These are phyloP conservation scores for Bugulina stolonifera DNA, from an alignment of 2,888 invertebrate genomes.

Conservation along the genomic window DNA sequence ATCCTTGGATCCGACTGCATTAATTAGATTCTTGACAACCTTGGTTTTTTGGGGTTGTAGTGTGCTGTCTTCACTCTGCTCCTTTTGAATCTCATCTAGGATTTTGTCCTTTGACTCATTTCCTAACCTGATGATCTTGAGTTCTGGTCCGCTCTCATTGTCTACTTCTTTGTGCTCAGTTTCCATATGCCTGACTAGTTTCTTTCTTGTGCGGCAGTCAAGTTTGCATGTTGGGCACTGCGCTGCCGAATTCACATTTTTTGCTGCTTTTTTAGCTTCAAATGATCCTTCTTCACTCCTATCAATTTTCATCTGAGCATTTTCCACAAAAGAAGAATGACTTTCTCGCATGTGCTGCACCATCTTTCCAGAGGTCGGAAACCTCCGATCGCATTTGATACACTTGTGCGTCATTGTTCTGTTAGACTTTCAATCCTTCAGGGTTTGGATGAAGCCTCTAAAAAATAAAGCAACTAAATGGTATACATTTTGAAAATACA, in stretches of 20 bases:
- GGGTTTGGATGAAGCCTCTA: too few relatives aligned
- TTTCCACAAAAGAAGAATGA: constrained; percentile 13
- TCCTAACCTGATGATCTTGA: constrained; percentile 15
- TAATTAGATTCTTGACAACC: neutral
- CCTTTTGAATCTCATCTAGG: neutral
- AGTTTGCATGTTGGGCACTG: constrained; percentile 8
- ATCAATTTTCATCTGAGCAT: constrained; percentile 24
- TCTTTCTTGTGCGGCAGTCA: constrained; percentile 25
- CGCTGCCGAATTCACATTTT: neutral
- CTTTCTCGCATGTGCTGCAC: constrained; percentile 13
- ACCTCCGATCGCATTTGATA: constrained; percentile 4
- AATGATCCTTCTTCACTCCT: neutral
- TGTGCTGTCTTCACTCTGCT: neutral
- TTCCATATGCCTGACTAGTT: constrained; percentile 8
- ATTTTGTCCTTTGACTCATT: neutral
- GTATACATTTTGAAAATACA: too few relatives aligned
- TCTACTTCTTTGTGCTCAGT: constrained; percentile 12
- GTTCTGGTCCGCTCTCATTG: neutral
- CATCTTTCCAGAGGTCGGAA: constrained; percentile 19
- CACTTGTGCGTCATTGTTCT: constrained; percentile 9
- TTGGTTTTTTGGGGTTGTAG: neutral
- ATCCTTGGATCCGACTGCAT: neutral
- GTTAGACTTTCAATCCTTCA: too few relatives aligned
- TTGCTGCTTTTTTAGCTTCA: neutral
- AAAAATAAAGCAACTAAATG: too few relatives aligned